Evolutionary conservation across 2,797 vertebrate genomes (phyloP), one percentile per base, ranked within the genome.

Genomic region (Halcyon chelicuti): DNA sequence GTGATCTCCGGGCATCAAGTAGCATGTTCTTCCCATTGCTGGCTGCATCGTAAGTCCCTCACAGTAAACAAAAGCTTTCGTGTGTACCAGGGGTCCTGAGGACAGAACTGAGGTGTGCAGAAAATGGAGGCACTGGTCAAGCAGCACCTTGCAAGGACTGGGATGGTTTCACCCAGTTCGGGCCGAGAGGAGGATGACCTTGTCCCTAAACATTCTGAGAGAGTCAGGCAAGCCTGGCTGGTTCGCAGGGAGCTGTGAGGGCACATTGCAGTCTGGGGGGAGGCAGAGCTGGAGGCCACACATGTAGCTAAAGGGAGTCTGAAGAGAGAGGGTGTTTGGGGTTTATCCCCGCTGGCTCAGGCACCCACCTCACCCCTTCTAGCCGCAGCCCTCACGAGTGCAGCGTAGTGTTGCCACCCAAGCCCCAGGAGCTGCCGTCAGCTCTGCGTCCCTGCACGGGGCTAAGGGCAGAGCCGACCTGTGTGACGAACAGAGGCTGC

Each of bases 241-340:
- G 76, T 79, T 49, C 13, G 4, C 76, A 73, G 79, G 54, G 72
- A 93, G 70, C 79, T 80, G 76, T 17, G 2, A 55, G 76, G 70
- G 84, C 86, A 77, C 0, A 1, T 76, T 81, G 76, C 61, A 73
- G 88, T 88, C 63, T 61, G 44, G 66, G 68, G 93, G 91, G 86
- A 96, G 90, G 37, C 82, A 92, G 71, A 86, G 85, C 85, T 95
- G 89, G 90, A 95, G 75, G 91, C 94, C 95, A 94, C 96, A 96
- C 94, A 96, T 95, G 94, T 93, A 95, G 95, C 96, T 88, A 78
- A 80, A 91, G 90, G 93, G 61, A 83, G 46, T 25, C 62, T 94
- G 89, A 96, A 74, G 93, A 87, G 61, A 80, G 67, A 65, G 47
- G 49, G 13, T 21, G 74, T 91, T 93, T 94, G 88, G 83, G 5